phyloP scores from a whole-genome alignment of 2,113 vertebrate genomes.

The Macquaria australasica region DNA sequence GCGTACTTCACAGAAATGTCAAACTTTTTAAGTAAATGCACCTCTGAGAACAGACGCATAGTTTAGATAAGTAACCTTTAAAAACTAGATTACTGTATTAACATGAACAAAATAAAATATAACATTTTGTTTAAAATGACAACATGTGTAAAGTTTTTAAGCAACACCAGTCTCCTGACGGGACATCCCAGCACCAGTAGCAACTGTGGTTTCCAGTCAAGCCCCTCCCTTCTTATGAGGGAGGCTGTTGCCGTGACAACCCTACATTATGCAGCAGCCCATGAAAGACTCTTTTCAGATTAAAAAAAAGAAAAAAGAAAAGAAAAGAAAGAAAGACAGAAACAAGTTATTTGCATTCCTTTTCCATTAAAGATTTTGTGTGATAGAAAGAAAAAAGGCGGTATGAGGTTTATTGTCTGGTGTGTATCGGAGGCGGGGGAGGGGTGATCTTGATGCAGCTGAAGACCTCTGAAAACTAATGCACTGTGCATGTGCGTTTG shows the following conservation, averaged over 20 bases:
- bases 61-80: not conserved
- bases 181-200: slow-evolving; percentile 46
- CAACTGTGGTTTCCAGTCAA: slow-evolving; percentile 35
- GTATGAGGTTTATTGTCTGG: slow-evolving; percentile 57
- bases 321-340: slow-evolving; percentile 47
- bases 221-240: slow-evolving; percentile 57
- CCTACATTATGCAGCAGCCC: slow-evolving; percentile 75
- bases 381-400: slow-evolving; percentile 51
- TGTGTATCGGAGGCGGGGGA: slow-evolving; percentile 3
- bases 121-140: not conserved
- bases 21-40: not conserved
- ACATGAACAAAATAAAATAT: not conserved
- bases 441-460: slow-evolving; percentile 15
- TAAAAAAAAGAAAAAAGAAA: slow-evolving; percentile 29
- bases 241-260: slow-evolving; percentile 76
- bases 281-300: slow-evolving; percentile 79
- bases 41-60: not conserved
- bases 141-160: not conserved
- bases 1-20: not conserved
- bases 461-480: slow-evolving; percentile 53
- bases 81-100: not conserved
- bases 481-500: slow-evolving; percentile 25
- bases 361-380: slow-evolving; percentile 68
- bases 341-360: slow-evolving; percentile 81
- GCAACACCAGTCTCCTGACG: slow-evolving; percentile 5